phyloP scores from a whole-genome alignment of 2,113 vertebrate genomes.

The Oreochromis spilurus region DNA sequence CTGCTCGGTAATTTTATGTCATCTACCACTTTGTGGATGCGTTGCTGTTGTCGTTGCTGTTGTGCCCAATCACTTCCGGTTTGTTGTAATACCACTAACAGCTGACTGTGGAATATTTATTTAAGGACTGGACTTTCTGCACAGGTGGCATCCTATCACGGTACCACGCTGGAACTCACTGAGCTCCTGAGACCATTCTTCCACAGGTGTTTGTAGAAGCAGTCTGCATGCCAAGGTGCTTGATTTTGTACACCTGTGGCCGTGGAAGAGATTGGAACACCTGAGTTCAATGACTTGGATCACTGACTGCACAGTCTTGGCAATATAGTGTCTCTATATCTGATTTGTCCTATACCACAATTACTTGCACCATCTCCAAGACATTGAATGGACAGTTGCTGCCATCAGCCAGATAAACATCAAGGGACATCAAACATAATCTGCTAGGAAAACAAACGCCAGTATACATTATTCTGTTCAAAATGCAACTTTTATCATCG shows the following conservation, averaged over 20 bases:
- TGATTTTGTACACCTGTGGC: neutral
- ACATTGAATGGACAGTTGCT: neutral
- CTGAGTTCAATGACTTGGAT: neutral
- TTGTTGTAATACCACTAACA: neutral
- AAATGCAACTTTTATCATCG: neutral
- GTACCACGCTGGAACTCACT: neutral
- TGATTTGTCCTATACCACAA: neutral
- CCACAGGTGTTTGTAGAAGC: neutral
- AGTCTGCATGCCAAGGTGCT: neutral
- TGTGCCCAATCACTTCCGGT: neutral
- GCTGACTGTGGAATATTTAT: neutral
- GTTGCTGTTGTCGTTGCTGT: neutral
- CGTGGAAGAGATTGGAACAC: neutral
- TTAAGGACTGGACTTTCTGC: neutral
- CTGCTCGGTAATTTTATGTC: neutral
- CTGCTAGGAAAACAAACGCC: neutral
- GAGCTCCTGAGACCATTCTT: neutral
- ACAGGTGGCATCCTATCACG: neutral
- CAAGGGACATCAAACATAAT: neutral
- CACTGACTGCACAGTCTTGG: neutral
- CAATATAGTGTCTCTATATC: neutral
- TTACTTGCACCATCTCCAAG: neutral
- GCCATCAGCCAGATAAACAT: neutral
- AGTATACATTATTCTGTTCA: neutral
- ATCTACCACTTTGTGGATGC: neutral